These are phyloP conservation scores for Ursus arctos DNA, from an alignment of 2,113 vertebrate genomes.

Conservation along the genomic window DNA sequence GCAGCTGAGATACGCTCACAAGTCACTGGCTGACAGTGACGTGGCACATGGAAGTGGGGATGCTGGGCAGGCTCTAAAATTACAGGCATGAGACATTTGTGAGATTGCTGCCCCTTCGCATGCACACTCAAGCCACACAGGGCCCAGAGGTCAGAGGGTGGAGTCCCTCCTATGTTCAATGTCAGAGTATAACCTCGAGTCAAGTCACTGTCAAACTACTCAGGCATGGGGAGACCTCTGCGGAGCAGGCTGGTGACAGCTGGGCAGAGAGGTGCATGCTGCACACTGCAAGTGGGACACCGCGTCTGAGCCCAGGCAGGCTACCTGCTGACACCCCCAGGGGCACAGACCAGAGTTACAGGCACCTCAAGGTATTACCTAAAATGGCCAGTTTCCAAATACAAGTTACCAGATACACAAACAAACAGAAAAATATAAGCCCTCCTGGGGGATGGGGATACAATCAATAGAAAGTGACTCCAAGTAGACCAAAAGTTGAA, in stretches of 20 bases:
- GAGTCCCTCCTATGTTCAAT: accelerated
- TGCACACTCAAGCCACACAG: background rate
- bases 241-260: background rate
- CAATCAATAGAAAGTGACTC: background rate
- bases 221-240: accelerated
- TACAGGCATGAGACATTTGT: accelerated
- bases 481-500: background rate
- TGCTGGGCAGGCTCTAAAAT: too few species aligned
- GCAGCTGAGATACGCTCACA: background rate
- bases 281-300: accelerated
- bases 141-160: background rate
- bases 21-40: too few species aligned
- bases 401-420: background rate
- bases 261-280: background rate
- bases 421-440: background rate
- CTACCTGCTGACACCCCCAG: background rate
- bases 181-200: background rate
- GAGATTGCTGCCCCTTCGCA: background rate
- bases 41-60: accelerated
- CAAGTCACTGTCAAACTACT: background rate
- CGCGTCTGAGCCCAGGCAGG: too few species aligned
- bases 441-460: background rate
- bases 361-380: background rate
- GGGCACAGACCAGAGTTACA: background rate
- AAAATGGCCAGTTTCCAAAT: background rate